Conservation (phyloP, 2,888 invertebrate genomes). For the Rambutsinella grinnellia region DNA sequence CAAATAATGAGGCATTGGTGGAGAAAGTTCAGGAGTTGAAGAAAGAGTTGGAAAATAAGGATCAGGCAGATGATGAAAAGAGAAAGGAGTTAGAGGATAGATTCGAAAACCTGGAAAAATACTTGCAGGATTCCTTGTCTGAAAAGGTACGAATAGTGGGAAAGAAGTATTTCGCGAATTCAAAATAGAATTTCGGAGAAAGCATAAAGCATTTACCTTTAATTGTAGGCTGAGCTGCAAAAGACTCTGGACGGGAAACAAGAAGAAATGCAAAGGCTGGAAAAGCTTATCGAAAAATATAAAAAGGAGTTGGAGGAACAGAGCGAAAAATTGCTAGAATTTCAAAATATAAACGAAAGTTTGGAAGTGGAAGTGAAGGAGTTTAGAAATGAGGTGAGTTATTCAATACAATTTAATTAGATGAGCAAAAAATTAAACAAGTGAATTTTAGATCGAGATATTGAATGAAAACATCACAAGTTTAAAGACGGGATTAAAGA, state of each 20-base stretch:
- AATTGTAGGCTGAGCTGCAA: constrained; percentile 34
- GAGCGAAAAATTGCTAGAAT: constrained; percentile 52
- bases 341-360: constrained; percentile 44
- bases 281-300: constrained; percentile 4
- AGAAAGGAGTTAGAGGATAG: constrained; percentile 33
- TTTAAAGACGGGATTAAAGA: constrained; percentile 44
- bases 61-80: constrained; percentile 6
- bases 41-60: constrained; percentile 11
- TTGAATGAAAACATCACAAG: constrained; percentile 35
- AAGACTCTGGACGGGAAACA: constrained; percentile 49
- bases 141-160: constrained; percentile 23
- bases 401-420: not conserved
- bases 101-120: constrained; percentile 44
- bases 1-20: constrained; percentile 19
- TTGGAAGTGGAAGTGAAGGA: constrained; percentile 45
- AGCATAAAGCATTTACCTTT: too few species aligned
- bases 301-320: constrained; percentile 23
- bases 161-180: not conserved
- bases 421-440: not conserved
- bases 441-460: constrained; percentile 52
- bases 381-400: constrained; percentile 28
- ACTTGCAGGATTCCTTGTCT: constrained; percentile 21
- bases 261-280: constrained; percentile 29
- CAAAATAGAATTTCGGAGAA: too few species aligned
- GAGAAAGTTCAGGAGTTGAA: constrained; percentile 40